Evolutionary conservation across 2,113 vertebrate genomes (phyloP).

Genomic region (Muscicapa adusta): DNA sequence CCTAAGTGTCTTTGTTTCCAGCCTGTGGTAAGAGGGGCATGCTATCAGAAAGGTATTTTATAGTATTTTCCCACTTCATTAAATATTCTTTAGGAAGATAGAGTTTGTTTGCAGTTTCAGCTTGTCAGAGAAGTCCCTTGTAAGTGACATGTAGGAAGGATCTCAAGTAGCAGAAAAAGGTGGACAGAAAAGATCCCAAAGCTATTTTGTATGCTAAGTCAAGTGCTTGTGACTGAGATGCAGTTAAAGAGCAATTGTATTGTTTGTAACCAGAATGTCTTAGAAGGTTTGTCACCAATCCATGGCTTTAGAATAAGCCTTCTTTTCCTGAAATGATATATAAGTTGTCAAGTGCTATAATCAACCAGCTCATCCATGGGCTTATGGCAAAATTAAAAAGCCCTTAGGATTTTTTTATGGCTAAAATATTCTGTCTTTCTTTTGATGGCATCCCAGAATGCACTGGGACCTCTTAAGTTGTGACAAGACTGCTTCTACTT

Average conservation of each 20-base stretch:
- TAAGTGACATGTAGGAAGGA: not conserved
- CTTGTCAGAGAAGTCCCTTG: not conserved
- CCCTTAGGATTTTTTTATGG: constrained; percentile 41
- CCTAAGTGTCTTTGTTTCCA: not conserved
- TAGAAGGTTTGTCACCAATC: constrained; percentile 19
- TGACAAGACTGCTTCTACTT: constrained; percentile 29
- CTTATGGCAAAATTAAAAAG: constrained; percentile 43
- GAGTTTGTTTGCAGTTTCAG: not conserved
- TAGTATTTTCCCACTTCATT: not conserved
- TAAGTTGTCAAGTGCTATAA: constrained; percentile 60
- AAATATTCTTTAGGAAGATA: not conserved
- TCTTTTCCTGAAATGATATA: constrained; percentile 6
- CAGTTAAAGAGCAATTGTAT: not conserved
- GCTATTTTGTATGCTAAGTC: not conserved
- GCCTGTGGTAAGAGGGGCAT: not conserved
- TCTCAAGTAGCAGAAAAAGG: not conserved
- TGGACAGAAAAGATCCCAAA: not conserved
- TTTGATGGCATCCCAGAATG: constrained; percentile 36
- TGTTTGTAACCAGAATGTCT: not conserved
- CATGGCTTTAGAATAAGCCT: not conserved
- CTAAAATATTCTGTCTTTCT: constrained; percentile 56
- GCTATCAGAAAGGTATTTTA: not conserved
- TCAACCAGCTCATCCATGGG: constrained; percentile 28
- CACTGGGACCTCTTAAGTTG: constrained; percentile 25
- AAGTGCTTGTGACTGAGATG: not conserved